These are phyloP conservation scores for Nomada fabriciana DNA, from an alignment of 2,888 invertebrate species.

Conservation along the genomic window DNA sequence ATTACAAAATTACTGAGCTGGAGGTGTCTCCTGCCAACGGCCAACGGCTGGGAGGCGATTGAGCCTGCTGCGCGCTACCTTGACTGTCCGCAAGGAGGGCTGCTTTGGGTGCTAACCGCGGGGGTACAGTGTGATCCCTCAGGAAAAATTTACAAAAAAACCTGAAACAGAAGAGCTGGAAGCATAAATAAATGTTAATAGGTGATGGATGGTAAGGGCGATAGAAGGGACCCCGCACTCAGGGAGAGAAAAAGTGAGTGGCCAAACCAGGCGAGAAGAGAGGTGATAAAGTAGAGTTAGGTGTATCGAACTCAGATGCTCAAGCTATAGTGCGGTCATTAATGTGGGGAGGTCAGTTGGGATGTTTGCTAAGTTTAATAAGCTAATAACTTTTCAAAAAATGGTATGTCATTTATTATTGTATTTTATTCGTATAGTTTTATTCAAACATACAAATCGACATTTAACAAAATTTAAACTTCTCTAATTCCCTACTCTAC, in stretches of 20 bases:
- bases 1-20: no score
- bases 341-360: background rate
- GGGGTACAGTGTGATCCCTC: no score
- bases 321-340: background rate
- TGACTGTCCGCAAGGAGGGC: background rate
- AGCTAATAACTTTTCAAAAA: no score
- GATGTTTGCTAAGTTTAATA: no score
- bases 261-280: background rate
- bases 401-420: no score
- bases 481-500: no score
- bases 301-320: background rate
- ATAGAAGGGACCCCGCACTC: background rate
- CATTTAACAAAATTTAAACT: no score
- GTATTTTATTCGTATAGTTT: no score
- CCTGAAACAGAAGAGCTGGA: background rate
- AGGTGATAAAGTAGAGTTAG: background rate
- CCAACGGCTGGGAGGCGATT: background rate
- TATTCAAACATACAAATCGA: no score
- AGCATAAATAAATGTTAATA: background rate
- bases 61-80: conserved; percentile 2
- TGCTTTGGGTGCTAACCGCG: background rate
- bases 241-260: background rate
- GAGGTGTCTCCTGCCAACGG: no score
- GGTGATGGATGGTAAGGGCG: background rate
- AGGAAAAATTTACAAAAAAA: no score